These are phyloP conservation scores for Mythimna albipuncta DNA, from an alignment of 2,888 invertebrate species.

Conservation along the genomic window DNA sequence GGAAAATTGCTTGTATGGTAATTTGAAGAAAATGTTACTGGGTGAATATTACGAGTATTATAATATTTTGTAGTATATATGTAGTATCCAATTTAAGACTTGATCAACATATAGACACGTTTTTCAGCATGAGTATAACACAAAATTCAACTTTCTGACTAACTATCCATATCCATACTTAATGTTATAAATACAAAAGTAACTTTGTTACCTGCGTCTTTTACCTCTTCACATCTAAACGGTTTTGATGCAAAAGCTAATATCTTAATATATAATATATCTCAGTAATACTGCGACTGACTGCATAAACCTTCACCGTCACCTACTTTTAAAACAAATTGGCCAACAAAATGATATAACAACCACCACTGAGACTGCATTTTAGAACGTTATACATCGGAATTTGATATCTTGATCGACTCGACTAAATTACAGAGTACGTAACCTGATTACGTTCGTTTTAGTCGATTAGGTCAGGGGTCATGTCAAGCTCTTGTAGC, in stretches of 20 bases:
- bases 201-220: not conserved
- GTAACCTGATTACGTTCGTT: slow-evolving; percentile 39
- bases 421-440: slow-evolving; percentile 42
- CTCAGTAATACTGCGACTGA: not conserved
- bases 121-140: not conserved
- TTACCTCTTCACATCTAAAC: not conserved
- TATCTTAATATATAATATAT: too few species aligned
- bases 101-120: not conserved
- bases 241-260: too few species aligned
- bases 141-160: not conserved
- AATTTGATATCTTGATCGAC: slow-evolving; percentile 30
- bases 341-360: slow-evolving; percentile 31
- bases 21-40: not conserved
- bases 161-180: too few species aligned
- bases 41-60: too few species aligned
- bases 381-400: slow-evolving; percentile 22
- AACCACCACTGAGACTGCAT: slow-evolving; percentile 23
- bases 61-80: not conserved
- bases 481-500: slow-evolving; percentile 26
- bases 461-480: slow-evolving; percentile 50
- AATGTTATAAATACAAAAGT: too few species aligned
- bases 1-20: not conserved
- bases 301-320: slow-evolving; percentile 36
- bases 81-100: too few species aligned
- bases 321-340: slow-evolving; percentile 23